A percentile compares a stretch with the other conserved stretches of the same genome.
Evolutionary conservation across 2,797 vertebrate species (phyloP).

Genomic region (Falco rusticolus): DNA sequence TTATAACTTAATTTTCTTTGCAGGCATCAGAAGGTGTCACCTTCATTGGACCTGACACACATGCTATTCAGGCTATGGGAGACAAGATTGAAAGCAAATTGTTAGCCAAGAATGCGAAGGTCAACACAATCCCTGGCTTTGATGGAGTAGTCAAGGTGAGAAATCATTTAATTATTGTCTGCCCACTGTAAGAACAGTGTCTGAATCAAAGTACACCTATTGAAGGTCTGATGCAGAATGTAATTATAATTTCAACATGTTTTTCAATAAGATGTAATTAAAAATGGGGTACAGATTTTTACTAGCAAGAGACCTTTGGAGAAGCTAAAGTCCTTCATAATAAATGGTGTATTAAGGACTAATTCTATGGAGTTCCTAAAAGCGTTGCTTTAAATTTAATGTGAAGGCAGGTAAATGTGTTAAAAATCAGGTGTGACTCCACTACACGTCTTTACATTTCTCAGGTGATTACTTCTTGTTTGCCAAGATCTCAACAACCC

Average conservation of each 20-base stretch:
- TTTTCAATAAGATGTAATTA: conserved; percentile 17
- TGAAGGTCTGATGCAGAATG: conserved; percentile 7
- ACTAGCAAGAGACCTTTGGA: background rate
- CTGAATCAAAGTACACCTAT: conserved; percentile 9
- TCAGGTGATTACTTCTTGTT: background rate
- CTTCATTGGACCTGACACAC: conserved; percentile 93
- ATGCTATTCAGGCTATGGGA: conserved; percentile 90
- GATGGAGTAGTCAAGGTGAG: conserved; percentile 89
- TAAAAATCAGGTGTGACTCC: background rate
- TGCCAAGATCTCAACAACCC: background rate
- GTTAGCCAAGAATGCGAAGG: conserved; percentile 91
- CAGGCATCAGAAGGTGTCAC: conserved; percentile 90
- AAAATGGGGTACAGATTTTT: conserved; percentile 19
- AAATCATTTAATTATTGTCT: conserved; percentile 59
- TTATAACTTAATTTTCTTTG: conserved; percentile 86
- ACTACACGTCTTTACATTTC: background rate
- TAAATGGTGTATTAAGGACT: background rate
- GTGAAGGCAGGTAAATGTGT: background rate
- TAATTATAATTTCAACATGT: background rate
- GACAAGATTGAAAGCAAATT: conserved; percentile 98
- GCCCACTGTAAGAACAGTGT: conserved; percentile 22
- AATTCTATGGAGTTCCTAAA: background rate
- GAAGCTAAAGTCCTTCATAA: background rate
- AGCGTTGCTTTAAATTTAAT: background rate
- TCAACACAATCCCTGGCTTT: conserved; percentile 86